Base-by-base conservation (phyloP, 2,888 invertebrate species). In the Oscheius sp. region DNA sequence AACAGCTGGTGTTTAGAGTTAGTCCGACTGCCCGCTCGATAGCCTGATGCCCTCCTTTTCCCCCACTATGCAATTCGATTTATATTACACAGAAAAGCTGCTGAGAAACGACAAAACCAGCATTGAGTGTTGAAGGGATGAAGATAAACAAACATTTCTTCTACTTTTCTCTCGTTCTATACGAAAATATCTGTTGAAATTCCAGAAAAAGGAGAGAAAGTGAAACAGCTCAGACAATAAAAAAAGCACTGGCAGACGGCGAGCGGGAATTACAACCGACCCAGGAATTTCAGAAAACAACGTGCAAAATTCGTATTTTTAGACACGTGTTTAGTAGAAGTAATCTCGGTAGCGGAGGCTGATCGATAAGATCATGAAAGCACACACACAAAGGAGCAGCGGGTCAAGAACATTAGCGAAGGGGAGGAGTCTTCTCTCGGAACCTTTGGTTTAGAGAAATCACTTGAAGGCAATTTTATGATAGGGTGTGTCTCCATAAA, bases 331-430 rank as follows among this genome's bases (percentile, higher is more conserved):
- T n/a, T n/a, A 5, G n/a, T 17, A 34, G 55, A 17, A 33, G 34
- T 34, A 0, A 55, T n/a, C n/a, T n/a, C n/a, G n/a, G n/a, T n/a
- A n/a, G n/a, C n/a, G n/a, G n/a, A n/a, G n/a, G 33, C 55, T 33
- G 3, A 55, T 55, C 55, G 55, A 55, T 55, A 33, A 31, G 34
- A 55, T 34, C 55, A 55, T 55, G 37, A 55, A 55, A 20, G 34
- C 55, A 55, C 33, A 55, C 17, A 55, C 15, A 42, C 20, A 12
- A 12, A 25, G 23, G 23, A 37, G 37, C 37, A 37, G 37, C 15
- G 15, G n/a, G 37, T 37, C 8, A 37, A 10, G 37, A 37, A 20
- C 23, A 48, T 25, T 12, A 23, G 55, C 34, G 55, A n/a, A 34
- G 23, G 8, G 8, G 10, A 42, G 15, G 42, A 15, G 27, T 27